A percentile compares a stretch with the other conserved stretches of the same genome.
Evolutionary conservation across 1,140 invertebrate genomes (phyloP).

Genomic region (Ceratina japonica): DNA sequence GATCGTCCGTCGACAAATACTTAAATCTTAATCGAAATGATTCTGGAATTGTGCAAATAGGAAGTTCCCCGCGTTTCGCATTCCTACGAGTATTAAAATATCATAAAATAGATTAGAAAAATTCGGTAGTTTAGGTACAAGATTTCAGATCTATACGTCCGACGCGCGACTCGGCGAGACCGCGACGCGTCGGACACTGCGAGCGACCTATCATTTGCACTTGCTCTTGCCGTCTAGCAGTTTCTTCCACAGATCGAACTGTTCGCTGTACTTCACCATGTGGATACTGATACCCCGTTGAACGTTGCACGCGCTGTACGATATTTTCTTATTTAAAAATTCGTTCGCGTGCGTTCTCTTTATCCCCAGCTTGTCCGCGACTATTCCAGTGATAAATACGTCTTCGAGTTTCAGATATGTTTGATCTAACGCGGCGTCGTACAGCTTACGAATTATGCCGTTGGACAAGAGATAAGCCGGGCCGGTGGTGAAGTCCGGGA

Average conservation of each 20-base stretch:
- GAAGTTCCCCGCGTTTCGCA: neutral
- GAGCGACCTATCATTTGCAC: constrained; percentile 81
- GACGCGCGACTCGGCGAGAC: neutral
- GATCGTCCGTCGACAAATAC: neutral
- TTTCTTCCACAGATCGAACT: constrained; percentile 94
- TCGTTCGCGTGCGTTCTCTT: constrained; percentile 87
- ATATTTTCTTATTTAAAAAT: constrained; percentile 90
- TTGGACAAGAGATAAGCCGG: constrained; percentile 90
- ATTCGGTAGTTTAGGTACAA: too few relatives aligned
- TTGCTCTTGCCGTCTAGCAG: constrained; percentile 89
- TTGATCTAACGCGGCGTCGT: constrained; percentile 83
- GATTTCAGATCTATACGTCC: neutral
- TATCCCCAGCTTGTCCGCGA: constrained; percentile 86
- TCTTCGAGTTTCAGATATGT: constrained; percentile 93
- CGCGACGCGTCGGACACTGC: too few relatives aligned
- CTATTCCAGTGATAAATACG: constrained; percentile 93
- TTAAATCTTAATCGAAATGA: constrained; percentile 3
- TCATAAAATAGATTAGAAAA: neutral
- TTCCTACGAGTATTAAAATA: constrained; percentile 11
- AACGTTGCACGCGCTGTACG: constrained; percentile 88
- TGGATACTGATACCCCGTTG: constrained; percentile 91
- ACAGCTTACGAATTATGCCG: constrained; percentile 84
- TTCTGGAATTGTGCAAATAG: neutral
- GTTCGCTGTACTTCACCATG: constrained; percentile 92
- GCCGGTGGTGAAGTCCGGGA: constrained; percentile 92